Base-by-base conservation (phyloP, 2,888 invertebrate genomes). In the Lordiphosa andalusiaca region DNA sequence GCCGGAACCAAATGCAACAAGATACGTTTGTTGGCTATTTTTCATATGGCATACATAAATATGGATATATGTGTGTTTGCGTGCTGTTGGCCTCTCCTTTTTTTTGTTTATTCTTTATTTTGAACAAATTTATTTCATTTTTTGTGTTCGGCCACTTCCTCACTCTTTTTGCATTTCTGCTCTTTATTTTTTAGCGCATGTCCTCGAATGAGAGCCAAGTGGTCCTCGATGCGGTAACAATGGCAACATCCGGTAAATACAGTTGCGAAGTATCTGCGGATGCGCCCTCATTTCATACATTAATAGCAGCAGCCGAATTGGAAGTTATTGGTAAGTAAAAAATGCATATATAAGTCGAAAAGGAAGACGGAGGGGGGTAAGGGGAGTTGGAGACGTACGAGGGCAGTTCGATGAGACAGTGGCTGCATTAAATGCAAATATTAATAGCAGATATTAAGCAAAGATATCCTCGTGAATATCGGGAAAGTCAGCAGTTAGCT, bases 251-350 rank as follows among this genome's bases (percentile, higher is more conserved):
- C 58, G 89, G 89, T 63, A 89, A 89, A 81, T 90, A 89, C 76
- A 89, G 88, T 69, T 90, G 89, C 77, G 89, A 90, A 80, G 89
- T 90, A 67, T 89, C 89, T 56, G 89, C 89, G 67, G 89, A 90
- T 86, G 89, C 89, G 72, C 89, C 89, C 72, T 89, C 89, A 53
- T 90, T 90, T 81, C 89, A 90, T 78, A 90, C 89, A 68, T 82
- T 89, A 78, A 89, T 89, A 72, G 86, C 87, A 59, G 86, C 89
- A 33, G 89, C 88, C 48, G 89, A 89, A 77, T 75, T 90, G 74
- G 89, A 89, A 74, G 89, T 90, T 73, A 89, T 90, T 76, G 89
- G 89, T 90, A 74, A 88, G 89, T 86, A 53, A 69, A 59, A 64
- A 59, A 37, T 9, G 9, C 39, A 30, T 13, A 48, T 23, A 23